Base-by-base conservation (phyloP, 2,113 vertebrate genomes). In the Halichoeres trimaculatus region DNA sequence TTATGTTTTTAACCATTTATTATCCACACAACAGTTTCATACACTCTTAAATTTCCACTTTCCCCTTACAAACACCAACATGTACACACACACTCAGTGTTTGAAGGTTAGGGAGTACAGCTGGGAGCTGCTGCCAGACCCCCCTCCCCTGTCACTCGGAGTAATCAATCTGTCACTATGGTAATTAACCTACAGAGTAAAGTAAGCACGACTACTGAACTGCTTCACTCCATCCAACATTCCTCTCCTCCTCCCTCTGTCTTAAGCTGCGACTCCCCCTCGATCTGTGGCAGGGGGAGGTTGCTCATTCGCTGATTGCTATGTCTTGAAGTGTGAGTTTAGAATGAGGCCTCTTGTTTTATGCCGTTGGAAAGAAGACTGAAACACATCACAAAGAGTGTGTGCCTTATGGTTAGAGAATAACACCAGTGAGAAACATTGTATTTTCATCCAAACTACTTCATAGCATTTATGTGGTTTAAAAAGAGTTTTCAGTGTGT, bases 121-220 rank as follows among this genome's bases (percentile, higher is more conserved):
- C 85, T 83, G 74, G 81, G 76, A 86, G 77, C 85, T 76, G 72
- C 83, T 73, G 57, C 68, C 74, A 83, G 78, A 81, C 66, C 82
- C 82, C 78, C 76, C 84, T 80, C 72, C 64, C 76, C 59, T 79
- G 85, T 87, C 80, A 86, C 84, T 90, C 74, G 78, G 47, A 67
- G 84, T 90, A 92, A 91, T 90, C 84, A 88, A 78, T 92, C 87
- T 87, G 89, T 92, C 90, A 92, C 70, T 78, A 56, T 53, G 82
- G 85, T 89, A 89, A 92, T 92, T 90, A 90, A 91, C 88, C 90
- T 77, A 76, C 74, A 69, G 77, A 87, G 89, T 85, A 89, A 91
- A 92, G 89, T 85, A 90, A 91, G 90, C 89, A 89, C 35, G 85
- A 87, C 90, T 91, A 91, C 89, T 81, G 88, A 85, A 85, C 91